Evolutionary conservation across 2,113 vertebrate species (phyloP).

Genomic region (Sturnira hondurensis): DNA sequence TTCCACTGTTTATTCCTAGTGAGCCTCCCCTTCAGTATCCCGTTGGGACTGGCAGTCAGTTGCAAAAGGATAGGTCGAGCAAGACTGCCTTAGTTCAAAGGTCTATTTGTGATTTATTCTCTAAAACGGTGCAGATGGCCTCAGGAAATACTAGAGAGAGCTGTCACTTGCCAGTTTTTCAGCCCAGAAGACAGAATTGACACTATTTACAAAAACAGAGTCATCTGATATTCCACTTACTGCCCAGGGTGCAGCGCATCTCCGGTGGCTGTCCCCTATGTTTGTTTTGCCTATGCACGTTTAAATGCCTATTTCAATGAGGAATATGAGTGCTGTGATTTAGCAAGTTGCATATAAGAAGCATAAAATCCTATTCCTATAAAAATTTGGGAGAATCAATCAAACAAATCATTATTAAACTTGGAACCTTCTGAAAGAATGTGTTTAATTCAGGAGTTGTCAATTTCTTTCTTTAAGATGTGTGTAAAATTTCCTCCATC

Average conservation of each 20-base stretch:
- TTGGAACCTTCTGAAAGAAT: slow-evolving; percentile 38
- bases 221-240: background rate
- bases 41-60: slow-evolving; percentile 71
- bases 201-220: slow-evolving; percentile 54
- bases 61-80: slow-evolving; percentile 67
- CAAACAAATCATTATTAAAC: slow-evolving; percentile 37
- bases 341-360: slow-evolving; percentile 1
- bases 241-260: background rate
- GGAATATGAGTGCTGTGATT: background rate
- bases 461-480: slow-evolving; percentile 53
- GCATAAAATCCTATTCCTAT: background rate
- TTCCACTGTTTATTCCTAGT: slow-evolving; percentile 65
- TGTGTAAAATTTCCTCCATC: slow-evolving; percentile 66
- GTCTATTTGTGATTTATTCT: slow-evolving; percentile 77
- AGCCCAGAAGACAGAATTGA: slow-evolving; percentile 58
- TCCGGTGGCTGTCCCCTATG: background rate
- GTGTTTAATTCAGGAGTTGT: slow-evolving; percentile 72
- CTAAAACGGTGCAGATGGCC: slow-evolving; percentile 71
- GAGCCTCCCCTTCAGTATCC: slow-evolving; percentile 74
- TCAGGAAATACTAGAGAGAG: slow-evolving; percentile 49
- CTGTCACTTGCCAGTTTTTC: slow-evolving; percentile 54
- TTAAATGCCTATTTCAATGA: slow-evolving; percentile 12
- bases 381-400: slow-evolving; percentile 1
- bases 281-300: background rate
- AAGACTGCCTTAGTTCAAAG: slow-evolving; percentile 71